Conservation (phyloP, 2,113 vertebrate species). For the Cyprinodon tularosa region DNA sequence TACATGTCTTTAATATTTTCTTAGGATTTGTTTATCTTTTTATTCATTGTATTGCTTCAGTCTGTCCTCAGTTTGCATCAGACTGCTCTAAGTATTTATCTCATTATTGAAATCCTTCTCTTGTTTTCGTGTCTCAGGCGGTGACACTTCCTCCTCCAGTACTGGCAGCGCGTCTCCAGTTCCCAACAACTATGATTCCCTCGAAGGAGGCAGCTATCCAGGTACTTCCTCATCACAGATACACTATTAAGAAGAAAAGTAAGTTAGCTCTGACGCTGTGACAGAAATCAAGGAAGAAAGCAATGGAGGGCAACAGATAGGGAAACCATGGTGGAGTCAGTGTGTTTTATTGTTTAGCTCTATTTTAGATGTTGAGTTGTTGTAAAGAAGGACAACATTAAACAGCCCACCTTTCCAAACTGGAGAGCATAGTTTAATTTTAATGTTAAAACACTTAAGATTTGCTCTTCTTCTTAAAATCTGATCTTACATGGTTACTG, state of each 20-base stretch:
- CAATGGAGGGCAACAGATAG: too few relatives aligned
- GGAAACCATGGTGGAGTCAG: too few relatives aligned
- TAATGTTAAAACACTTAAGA: not conserved
- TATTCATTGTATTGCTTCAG: not conserved
- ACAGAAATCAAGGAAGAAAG: too few relatives aligned
- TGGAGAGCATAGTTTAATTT: not conserved
- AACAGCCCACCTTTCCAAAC: not conserved
- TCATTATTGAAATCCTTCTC: not conserved
- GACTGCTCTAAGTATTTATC: not conserved
- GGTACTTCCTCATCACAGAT: conserved; percentile 71
- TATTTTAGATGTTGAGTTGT: too few relatives aligned
- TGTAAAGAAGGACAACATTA: not conserved
- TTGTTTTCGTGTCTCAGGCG: conserved; percentile 75
- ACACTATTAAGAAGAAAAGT: too few relatives aligned
- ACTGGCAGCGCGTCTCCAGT: conserved; percentile 91
- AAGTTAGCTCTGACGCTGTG: too few relatives aligned
- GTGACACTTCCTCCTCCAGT: conserved; percentile 92
- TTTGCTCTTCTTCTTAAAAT: not conserved
- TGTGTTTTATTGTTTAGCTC: too few relatives aligned
- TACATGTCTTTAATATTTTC: not conserved
- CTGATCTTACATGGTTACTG: not conserved
- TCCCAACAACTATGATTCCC: conserved; percentile 90
- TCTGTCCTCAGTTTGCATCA: not conserved
- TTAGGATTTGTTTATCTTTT: not conserved
- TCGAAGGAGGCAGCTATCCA: conserved; percentile 92